These are phyloP conservation scores for Phasianus colchicus DNA, from an alignment of 2,113 vertebrate species.

Conservation along the genomic window DNA sequence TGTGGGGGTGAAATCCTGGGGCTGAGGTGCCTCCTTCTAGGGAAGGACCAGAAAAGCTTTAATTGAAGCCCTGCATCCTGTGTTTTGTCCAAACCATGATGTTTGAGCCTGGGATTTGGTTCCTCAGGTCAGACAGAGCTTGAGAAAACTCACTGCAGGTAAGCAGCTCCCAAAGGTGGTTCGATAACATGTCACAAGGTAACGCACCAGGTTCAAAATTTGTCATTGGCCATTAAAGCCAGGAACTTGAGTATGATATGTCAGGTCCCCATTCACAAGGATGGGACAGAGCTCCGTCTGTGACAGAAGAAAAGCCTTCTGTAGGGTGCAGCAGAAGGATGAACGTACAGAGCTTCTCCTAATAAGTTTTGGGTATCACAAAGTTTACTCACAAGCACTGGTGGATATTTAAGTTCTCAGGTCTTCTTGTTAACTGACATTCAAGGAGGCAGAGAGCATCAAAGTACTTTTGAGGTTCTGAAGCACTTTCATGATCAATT, in stretches of 20 bases:
- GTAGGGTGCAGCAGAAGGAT: background rate
- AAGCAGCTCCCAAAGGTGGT: background rate
- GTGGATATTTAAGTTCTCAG: background rate
- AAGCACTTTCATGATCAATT: background rate
- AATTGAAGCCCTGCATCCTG: background rate
- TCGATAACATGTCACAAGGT: background rate
- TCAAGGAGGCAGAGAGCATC: background rate
- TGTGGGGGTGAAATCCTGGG: rapidly evolving
- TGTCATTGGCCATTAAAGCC: background rate
- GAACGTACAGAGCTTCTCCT: background rate
- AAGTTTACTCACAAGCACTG: background rate
- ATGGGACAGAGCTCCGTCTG: background rate
- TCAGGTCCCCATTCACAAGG: background rate
- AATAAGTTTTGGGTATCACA: background rate
- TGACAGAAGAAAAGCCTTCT: background rate
- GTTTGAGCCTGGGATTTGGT: background rate
- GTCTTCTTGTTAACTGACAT: background rate
- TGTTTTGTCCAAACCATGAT: background rate
- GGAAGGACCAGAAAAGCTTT: background rate
- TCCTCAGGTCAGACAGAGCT: background rate
- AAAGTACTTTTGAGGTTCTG: background rate
- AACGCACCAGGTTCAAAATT: background rate
- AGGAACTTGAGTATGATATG: background rate
- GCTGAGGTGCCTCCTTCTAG: background rate
- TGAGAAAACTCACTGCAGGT: background rate